Evolutionary conservation across 2,888 invertebrate genomes (phyloP), one percentile per base, ranked within the genome.

Genomic region (Chrysomela aeneicollis): DNA sequence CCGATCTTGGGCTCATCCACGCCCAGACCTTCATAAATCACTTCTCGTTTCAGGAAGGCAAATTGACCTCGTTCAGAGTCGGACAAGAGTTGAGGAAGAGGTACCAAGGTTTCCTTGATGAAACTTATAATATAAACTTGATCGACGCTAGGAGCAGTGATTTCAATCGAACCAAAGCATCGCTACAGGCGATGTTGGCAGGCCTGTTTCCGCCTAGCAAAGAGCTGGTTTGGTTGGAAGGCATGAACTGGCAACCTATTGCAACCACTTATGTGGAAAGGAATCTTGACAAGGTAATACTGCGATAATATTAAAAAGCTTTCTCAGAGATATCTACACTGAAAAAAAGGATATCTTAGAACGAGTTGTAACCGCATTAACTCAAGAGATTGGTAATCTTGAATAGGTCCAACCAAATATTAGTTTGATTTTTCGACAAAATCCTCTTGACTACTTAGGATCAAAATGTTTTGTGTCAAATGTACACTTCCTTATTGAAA

Each of bases 151-250:
- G 87, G 42, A 89, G 89, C 42, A 90, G 91, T 0, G 87, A 89
- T 75, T 88, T 85, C 74, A 88, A 89, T 59, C 84, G 92, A 52
- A 92, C 92, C 0, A 86, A 92, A 81, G 90, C 90, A 86, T 90
- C 90, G 2, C 89, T 88, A 0, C 83, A 89, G 69, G 82, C 89
- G 17, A 88, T 90, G 3, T 81, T 91, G 59, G 88, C 90, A 0
- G 91, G 88, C 0, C 77, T 92, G 22, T 92, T 87, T 78, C 90
- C 89, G 1, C 90, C 90, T 0, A 76, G 75, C 1, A 83, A 84
- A 8, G 75, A 82, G 15, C 84, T 87, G 77, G 81, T 84, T 61
- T 89, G 89, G 88, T 85, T 86, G 71, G 72, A 79, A n/a, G 72
- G 67, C 12, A 59, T 79, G 12, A 67, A 67, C n/a, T 79, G 79